These are phyloP conservation scores for Patella vulgata DNA, from an alignment of 1,140 invertebrate genomes.

Conservation along the genomic window DNA sequence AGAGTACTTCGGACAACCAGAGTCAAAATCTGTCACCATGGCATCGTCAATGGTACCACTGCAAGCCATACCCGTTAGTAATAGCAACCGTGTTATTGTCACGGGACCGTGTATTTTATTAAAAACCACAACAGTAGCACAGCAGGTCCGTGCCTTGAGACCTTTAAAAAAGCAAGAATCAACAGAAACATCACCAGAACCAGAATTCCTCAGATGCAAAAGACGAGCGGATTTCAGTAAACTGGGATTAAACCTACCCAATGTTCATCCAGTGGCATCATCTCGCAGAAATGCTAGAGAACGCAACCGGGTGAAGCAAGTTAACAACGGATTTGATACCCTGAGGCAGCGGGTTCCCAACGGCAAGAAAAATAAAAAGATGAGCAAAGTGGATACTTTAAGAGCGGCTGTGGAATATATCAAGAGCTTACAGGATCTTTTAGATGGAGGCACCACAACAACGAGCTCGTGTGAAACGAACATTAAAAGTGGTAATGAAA, in stretches of 20 bases:
- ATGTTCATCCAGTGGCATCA: constrained; percentile 80
- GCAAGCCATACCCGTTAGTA: constrained; percentile 32
- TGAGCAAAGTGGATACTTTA: constrained; percentile 88
- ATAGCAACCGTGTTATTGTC: constrained; percentile 33
- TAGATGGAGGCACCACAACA: constrained; percentile 68
- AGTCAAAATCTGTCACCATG: too few relatives aligned
- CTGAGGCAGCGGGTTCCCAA: constrained; percentile 63
- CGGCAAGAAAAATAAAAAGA: constrained; percentile 70
- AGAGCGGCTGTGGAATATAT: constrained; percentile 95
- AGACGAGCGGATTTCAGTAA: constrained; percentile 53
- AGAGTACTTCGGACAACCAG: too few relatives aligned
- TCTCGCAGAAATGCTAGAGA: constrained; percentile 91
- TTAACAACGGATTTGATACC: constrained; percentile 75
- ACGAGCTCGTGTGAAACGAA: too few relatives aligned
- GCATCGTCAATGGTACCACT: constrained; percentile 14
- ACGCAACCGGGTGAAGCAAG: constrained; percentile 92
- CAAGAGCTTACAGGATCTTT: constrained; percentile 80
- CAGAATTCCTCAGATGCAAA: constrained; percentile 57
- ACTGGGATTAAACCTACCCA: constrained; percentile 50
- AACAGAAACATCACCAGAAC: constrained; percentile 15
- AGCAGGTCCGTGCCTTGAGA: constrained; percentile 52
- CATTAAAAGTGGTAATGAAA: too few relatives aligned
- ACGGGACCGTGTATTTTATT: constrained; percentile 52
- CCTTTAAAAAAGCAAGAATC: constrained; percentile 45
- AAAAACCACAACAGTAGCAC: constrained; percentile 53